These are phyloP conservation scores for Cetonia aurata DNA, from an alignment of 2,888 invertebrate species.

Conservation along the genomic window DNA sequence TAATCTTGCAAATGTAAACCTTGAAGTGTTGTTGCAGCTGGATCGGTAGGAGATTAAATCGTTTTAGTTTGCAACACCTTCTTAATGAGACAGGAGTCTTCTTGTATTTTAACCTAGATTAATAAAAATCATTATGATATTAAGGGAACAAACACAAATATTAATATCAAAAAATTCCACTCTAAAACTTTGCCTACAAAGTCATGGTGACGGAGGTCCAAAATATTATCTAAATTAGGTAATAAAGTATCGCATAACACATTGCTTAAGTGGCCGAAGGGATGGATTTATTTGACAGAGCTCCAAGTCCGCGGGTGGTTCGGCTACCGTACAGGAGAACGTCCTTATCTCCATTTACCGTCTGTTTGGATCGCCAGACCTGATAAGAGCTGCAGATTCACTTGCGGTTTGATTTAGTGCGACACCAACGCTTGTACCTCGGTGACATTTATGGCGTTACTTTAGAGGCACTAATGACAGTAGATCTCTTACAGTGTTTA, in stretches of 20 bases:
- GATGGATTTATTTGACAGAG: constrained; percentile 39
- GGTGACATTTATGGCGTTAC: constrained; percentile 19
- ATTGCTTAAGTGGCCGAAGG: not conserved
- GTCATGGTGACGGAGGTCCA: constrained; percentile 6
- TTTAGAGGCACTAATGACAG: constrained; percentile 2
- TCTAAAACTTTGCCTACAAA: too few relatives aligned
- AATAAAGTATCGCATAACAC: constrained; percentile 34
- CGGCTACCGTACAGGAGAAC: constrained; percentile 13
- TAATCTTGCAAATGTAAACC: not conserved
- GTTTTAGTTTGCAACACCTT: too few relatives aligned
- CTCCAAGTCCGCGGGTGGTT: constrained; percentile 32
- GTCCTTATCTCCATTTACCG: constrained; percentile 18
- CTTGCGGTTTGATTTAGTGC: constrained; percentile 33
- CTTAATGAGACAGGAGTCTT: too few relatives aligned
- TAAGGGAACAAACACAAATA: too few relatives aligned
- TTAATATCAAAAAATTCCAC: too few relatives aligned
- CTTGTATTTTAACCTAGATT: too few relatives aligned
- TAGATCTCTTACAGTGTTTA: too few relatives aligned
- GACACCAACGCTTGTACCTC: not conserved
- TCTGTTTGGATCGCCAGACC: not conserved
- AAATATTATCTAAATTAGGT: constrained; percentile 37
- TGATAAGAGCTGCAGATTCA: constrained; percentile 16
- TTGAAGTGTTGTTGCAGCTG: too few relatives aligned
- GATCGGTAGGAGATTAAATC: too few relatives aligned
- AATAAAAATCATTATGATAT: too few relatives aligned